These are phyloP conservation scores for Ariopsis seemanni DNA, from an alignment of 2,113 vertebrate species.

Conservation along the genomic window DNA sequence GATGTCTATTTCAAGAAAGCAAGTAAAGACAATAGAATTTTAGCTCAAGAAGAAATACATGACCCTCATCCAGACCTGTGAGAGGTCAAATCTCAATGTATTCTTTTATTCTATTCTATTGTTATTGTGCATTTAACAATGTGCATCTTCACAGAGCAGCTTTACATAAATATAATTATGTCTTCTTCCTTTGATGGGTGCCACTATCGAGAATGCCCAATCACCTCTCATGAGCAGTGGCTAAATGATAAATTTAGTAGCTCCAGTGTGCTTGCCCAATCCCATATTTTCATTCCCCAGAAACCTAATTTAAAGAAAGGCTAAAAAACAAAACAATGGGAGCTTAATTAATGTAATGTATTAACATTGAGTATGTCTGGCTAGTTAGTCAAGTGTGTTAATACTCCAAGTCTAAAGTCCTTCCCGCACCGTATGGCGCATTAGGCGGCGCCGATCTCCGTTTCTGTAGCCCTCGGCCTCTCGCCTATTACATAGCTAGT, in stretches of 20 bases:
- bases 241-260: background rate
- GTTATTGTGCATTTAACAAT: too few relatives aligned
- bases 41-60: background rate
- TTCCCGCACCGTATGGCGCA: too few relatives aligned
- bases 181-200: background rate
- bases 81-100: background rate
- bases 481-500: too few relatives aligned
- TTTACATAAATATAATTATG: background rate
- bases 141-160: too few relatives aligned
- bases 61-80: background rate
- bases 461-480: too few relatives aligned
- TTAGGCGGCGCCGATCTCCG: too few relatives aligned
- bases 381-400: background rate
- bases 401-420: too few relatives aligned
- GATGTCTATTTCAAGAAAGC: background rate
- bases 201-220: background rate
- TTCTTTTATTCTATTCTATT: too few relatives aligned
- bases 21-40: background rate
- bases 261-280: background rate
- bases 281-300: background rate
- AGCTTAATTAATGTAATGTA: background rate
- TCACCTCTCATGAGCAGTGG: background rate
- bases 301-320: background rate
- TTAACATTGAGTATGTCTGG: background rate
- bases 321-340: background rate